Percentiles rank a stretch among this genome's conserved stretches.
phyloP scores from a whole-genome alignment of 2,888 invertebrate genomes.

The Syritta pipiens region DNA sequence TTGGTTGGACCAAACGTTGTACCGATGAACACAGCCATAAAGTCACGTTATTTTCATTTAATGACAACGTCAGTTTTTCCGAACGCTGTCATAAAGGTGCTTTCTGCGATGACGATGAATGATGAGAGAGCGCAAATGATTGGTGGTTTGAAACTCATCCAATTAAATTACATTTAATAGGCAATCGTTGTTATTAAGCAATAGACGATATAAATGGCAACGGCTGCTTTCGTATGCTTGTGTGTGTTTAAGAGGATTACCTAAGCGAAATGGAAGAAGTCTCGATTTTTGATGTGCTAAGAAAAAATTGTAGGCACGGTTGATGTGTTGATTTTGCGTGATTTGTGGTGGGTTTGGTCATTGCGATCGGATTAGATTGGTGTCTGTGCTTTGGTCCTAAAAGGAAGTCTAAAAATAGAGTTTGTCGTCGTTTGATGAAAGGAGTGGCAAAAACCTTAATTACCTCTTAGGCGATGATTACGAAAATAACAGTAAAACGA shows the following conservation, averaged over 20 bases:
- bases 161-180: conserved; percentile 47
- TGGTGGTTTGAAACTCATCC: conserved; percentile 37
- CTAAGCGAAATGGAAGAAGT: too few species aligned
- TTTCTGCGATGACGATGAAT: conserved; percentile 28
- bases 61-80: too few species aligned
- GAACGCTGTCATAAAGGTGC: neutral
- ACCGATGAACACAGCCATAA: conserved; percentile 11
- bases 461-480: too few species aligned
- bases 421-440: too few species aligned
- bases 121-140: conserved; percentile 13
- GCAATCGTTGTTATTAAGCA: conserved; percentile 16
- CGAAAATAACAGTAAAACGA: too few species aligned
- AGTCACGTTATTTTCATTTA: too few species aligned
- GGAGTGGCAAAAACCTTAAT: too few species aligned
- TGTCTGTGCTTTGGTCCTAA: too few species aligned
- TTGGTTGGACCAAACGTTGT: neutral
- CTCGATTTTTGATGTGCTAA: too few species aligned
- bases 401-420: too few species aligned
- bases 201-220: too few species aligned
- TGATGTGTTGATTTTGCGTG: neutral
- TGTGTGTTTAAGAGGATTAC: neutral
- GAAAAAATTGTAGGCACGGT: neutral
- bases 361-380: neutral
- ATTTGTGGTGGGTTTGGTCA: neutral
- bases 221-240: neutral